Evolutionary conservation across 1,140 invertebrate species (phyloP), one percentile per base, ranked within the genome.

Genomic region (Pogonognathellus flavescens): DNA sequence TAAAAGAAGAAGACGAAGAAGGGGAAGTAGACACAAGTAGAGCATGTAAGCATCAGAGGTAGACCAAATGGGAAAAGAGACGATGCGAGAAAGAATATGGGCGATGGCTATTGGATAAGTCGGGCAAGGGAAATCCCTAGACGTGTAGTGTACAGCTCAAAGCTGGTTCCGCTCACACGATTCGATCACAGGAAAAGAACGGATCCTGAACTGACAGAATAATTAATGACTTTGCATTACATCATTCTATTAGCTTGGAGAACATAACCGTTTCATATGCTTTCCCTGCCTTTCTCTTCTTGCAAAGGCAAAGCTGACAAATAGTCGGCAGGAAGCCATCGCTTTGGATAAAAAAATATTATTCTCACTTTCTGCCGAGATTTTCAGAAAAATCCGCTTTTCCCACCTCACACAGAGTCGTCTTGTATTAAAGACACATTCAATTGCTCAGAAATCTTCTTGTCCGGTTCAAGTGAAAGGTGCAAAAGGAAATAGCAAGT

Each of bases 191-290:
- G 31, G 53, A 81, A 84, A 70, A 70, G 57, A 62, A 62, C 59
- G 82, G 60, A 81, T 81, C 84, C 52, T 49, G 49, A 66, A 83
- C 86, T 87, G 86, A 87, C 86, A 87, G 86, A 85, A 87, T 87
- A 87, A 87, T 87, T 87, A 87, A 87, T 87, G 86, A 87, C 84
- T 80, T 31, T 60, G n/a, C 82, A 86, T 83, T 86, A 83, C 85
- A 86, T 86, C 62, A 86, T 86, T 70, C 81, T 83, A 86, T 86
- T 86, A 86, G 85, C 82, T 83, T 59, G 80, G 72, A 86, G 82
- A 83, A 83, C 62, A 83, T 70, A 50, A 82, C 59, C 55, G 53
- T 82, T 82, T 85, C 84, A 82, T 85, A 85, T 82, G 62, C 80
- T 55, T 82, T 59, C 52, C 59, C 62, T 83, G 50, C 59, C 53